Evolutionary conservation across 2,113 vertebrate species (phyloP).

Genomic region (Ammodramus savannarum): DNA sequence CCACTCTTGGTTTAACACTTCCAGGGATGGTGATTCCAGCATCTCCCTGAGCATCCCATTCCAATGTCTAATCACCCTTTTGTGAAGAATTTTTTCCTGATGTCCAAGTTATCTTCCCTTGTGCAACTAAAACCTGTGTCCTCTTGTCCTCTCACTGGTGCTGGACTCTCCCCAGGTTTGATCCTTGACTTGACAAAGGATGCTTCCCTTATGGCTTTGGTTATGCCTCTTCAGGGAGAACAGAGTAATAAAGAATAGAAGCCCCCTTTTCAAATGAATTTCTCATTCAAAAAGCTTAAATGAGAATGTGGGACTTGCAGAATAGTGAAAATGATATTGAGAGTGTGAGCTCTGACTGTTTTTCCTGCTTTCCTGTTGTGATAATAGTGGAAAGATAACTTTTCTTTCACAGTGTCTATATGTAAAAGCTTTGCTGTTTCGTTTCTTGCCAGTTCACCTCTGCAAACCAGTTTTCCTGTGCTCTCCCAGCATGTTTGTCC

Average conservation of each 20-base stretch:
- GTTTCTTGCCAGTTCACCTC: neutral
- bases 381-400: neutral
- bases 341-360: neutral
- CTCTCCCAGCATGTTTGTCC: accelerated
- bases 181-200: neutral
- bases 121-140: neutral
- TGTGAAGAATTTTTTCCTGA: neutral
- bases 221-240: neutral
- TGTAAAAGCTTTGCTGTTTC: neutral
- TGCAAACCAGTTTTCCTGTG: neutral
- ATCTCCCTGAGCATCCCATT: neutral
- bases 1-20: neutral
- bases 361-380: neutral
- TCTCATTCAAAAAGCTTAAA: neutral
- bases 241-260: neutral
- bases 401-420: neutral
- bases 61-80: neutral
- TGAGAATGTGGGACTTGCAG: neutral
- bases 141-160: neutral
- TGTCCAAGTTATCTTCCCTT: neutral
- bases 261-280: neutral
- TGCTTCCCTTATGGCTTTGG: neutral
- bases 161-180: neutral
- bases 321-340: neutral
- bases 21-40: neutral